Base-by-base conservation (phyloP, 2,797 vertebrate genomes). In the Sylvilagus floridanus region DNA sequence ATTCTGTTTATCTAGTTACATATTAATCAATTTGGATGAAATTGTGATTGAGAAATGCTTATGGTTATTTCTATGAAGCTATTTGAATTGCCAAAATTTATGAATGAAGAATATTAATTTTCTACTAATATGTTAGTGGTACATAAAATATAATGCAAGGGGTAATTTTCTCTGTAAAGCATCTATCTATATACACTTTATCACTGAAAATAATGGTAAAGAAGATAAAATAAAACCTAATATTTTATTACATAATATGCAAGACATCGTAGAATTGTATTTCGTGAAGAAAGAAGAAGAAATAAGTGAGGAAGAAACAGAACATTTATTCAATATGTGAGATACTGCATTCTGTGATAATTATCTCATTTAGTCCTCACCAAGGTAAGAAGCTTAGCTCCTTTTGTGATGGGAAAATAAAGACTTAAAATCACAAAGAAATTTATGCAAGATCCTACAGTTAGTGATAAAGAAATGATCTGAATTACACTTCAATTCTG, bases 61-160 rank as follows among this genome's bases (percentile, higher is more conserved):
- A 86, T 66, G 66, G 28, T 78, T 90, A 69, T 63, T 89, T 69
- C 22, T 84, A 62, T 73, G 12, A 90, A 90, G 63, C 85, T 57
- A 50, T 57, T 79, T 90, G 52, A 65, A 94, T 24, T 24, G 42
- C 35, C 16, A 57, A 66, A 57, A 85, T 60, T 26, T 84, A 26
- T 78, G 52, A 79, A n/a, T 37, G 63, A 84, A 54, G 79, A 90
- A 83, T 54, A 63, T 32, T 21, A 73, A 30, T 81, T 94, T 89
- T 57, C n/a, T 26, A 47, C 24, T 79, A 86, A 57, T 21, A 50
- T 30, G 26, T 69, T 85, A 85, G 22, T 50, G 35, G 30, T 77
- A 62, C 54, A 71, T 78, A 78, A 81, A 52, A 83, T 75, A 91
- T 21, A 62, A 85, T 17, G 50, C 37, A 75, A 73, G 4, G 68